Conservation (phyloP, 2,113 vertebrate species). For the Trachemys scripta region DNA sequence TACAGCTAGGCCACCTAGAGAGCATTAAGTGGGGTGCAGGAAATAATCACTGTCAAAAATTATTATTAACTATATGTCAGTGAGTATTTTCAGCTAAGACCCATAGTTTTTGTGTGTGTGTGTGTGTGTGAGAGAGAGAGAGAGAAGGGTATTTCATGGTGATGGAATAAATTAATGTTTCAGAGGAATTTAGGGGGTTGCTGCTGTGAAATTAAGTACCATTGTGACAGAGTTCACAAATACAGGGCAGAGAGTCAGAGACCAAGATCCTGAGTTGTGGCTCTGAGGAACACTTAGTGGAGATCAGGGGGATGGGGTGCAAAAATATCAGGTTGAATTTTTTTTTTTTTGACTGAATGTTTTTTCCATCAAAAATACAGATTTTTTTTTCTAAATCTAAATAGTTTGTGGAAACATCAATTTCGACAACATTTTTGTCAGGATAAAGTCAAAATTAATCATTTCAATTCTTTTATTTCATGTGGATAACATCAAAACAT, state of each 20-base stretch:
- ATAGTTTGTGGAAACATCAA: background rate
- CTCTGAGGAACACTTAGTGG: background rate
- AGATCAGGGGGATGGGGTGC: background rate
- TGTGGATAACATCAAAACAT: background rate
- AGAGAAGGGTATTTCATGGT: too few species aligned
- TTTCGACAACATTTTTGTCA: background rate
- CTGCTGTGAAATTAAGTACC: background rate
- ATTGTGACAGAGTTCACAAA: background rate
- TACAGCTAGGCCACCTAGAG: background rate
- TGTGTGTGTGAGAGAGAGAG: too few species aligned
- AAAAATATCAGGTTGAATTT: background rate
- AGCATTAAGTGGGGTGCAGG: background rate
- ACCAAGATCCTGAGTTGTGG: background rate
- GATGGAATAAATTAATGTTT: too few species aligned
- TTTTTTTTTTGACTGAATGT: background rate
- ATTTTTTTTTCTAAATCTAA: background rate
- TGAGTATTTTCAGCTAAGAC: background rate
- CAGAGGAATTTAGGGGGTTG: too few species aligned
- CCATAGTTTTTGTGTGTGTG: too few species aligned
- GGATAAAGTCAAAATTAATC: background rate
- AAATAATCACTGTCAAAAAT: background rate
- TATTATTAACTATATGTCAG: too few species aligned
- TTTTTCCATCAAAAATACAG: background rate
- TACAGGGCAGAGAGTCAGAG: background rate
- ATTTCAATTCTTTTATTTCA: background rate